These are phyloP conservation scores for Athalia circularis DNA, from an alignment of 2,888 invertebrate genomes.

Conservation along the genomic window DNA sequence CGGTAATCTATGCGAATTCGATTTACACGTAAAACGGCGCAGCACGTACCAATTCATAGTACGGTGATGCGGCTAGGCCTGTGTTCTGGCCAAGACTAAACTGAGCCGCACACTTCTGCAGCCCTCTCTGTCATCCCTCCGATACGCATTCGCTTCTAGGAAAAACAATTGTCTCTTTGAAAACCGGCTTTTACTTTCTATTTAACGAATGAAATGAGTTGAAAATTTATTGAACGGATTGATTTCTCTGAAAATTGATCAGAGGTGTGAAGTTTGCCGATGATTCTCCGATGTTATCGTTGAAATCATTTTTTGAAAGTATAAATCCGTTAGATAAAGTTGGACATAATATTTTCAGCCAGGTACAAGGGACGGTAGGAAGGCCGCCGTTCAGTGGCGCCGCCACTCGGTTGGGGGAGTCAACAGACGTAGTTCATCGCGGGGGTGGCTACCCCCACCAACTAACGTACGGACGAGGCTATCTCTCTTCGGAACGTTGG, in stretches of 20 bases:
- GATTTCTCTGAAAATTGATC: not conserved
- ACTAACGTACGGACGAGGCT: conserved; percentile 48
- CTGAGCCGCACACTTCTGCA: conserved; percentile 71
- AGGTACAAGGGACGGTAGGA: conserved; percentile 58
- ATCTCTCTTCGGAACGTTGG: conserved; percentile 50
- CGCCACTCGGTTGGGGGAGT: conserved; percentile 60
- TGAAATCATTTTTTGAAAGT: not conserved
- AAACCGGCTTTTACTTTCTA: not conserved
- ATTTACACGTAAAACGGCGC: not conserved
- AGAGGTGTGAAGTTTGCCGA: conserved; percentile 3
- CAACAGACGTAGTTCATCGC: conserved; percentile 61
- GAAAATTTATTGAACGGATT: too few relatives aligned
- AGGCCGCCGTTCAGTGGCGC: conserved; percentile 70
- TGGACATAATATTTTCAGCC: conserved; percentile 54
- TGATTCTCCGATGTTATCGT: not conserved
- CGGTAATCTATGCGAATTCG: not conserved
- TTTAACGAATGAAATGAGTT: not conserved
- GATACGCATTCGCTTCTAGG: conserved; percentile 70
- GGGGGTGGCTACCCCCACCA: conserved; percentile 68
- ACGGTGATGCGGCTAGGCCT: conserved; percentile 71
- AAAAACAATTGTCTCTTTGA: conserved; percentile 62
- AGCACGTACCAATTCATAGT: conserved; percentile 43
- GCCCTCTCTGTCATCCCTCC: conserved; percentile 73
- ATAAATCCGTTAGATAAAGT: not conserved
- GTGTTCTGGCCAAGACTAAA: conserved; percentile 74